These are phyloP conservation scores for Camelus dromedarius DNA, from an alignment of 2,113 vertebrate genomes.

Conservation along the genomic window DNA sequence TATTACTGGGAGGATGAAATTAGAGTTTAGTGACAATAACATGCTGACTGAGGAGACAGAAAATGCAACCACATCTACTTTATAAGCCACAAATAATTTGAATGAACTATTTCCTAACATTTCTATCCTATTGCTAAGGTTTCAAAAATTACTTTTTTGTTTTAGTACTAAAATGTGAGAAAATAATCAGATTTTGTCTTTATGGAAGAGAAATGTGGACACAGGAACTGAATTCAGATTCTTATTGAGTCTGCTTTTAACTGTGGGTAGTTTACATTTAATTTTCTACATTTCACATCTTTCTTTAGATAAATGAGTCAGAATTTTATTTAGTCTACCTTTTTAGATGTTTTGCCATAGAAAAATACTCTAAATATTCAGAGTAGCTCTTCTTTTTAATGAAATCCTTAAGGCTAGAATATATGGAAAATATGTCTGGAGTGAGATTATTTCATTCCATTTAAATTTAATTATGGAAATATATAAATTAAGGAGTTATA, in stretches of 20 bases:
- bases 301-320: not conserved
- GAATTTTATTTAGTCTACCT: conserved; percentile 14
- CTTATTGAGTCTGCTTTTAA: conserved; percentile 30
- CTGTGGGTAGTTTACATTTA: conserved; percentile 31
- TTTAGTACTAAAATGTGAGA: conserved; percentile 46
- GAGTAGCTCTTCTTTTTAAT: conserved; percentile 34
- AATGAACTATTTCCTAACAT: conserved; percentile 38
- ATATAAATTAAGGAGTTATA: conserved; percentile 59
- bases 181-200: not conserved
- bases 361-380: conserved; percentile 47
- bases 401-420: conserved; percentile 23
- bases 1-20: conserved; percentile 54
- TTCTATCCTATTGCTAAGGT: conserved; percentile 5
- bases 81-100: conserved; percentile 53
- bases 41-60: conserved; percentile 28
- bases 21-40: conserved; percentile 58
- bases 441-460: conserved; percentile 11
- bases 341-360: conserved; percentile 40
- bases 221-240: conserved; percentile 28
- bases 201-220: not conserved
- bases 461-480: conserved; percentile 60
- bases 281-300: conserved; percentile 11
- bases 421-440: not conserved
- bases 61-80: conserved; percentile 35
- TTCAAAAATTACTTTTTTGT: conserved; percentile 56